phyloP scores from a whole-genome alignment of 2,797 vertebrate genomes.

The Rhynchotus rufescens region DNA sequence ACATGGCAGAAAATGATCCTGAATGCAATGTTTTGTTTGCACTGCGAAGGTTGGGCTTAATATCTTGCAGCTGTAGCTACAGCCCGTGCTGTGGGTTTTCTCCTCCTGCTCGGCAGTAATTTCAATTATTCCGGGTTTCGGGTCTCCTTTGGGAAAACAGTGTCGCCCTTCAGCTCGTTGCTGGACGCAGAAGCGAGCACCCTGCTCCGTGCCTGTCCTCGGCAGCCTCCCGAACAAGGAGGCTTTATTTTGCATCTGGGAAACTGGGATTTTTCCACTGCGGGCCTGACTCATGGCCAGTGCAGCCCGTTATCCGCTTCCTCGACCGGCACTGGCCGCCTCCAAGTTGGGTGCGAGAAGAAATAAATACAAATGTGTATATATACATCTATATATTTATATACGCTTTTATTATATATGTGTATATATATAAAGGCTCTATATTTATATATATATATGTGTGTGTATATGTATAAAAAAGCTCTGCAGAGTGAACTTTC shows the following conservation, averaged over 20 bases:
- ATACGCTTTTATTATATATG: too few relatives aligned
- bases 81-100: neutral
- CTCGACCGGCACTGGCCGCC: neutral
- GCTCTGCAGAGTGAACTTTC: neutral
- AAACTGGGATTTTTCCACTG: neutral
- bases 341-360: neutral
- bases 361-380: too few relatives aligned
- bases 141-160: neutral
- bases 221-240: neutral
- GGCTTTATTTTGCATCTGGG: neutral
- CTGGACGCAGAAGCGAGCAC: neutral
- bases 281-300: rapidly evolving
- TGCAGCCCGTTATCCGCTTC: neutral
- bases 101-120: neutral
- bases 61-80: neutral
- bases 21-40: neutral
- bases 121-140: neutral
- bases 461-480: too few relatives aligned
- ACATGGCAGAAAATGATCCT: neutral
- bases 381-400: too few relatives aligned
- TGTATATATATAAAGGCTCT: too few relatives aligned
- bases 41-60: neutral
- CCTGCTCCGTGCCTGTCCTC: rapidly evolving
- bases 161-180: neutral
- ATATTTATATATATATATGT: too few relatives aligned